Evolutionary conservation across 1,140 invertebrate species (phyloP), one percentile per base, ranked within the genome.

Genomic region (Rhagoletis pomonella): DNA sequence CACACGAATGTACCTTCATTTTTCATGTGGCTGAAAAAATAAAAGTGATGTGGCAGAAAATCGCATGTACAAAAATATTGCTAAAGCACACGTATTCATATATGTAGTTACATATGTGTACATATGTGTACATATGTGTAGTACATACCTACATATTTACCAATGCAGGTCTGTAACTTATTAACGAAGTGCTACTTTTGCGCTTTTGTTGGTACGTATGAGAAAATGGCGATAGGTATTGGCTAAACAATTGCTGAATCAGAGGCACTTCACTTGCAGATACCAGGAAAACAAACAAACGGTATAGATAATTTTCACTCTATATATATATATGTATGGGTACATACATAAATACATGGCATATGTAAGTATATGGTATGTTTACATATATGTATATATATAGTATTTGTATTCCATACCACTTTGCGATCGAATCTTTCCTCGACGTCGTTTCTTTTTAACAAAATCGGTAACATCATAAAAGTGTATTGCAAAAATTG

Each of bases 231-330:
- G 73, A 29, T 50, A 55, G 47, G n/a, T 29, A 19, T 81, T 81
- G 73, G 3, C 44, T 81, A 17, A 7, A 55, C 73, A 55, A 81
- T 55, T 81, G 73, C 73, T 81, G 73, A 81, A 44, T 81, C 73
- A 81, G 47, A 55, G 73, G 39, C 19, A 81, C 47, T 81, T 81
- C 47, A 81, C 73, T 42, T 81, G 47, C 73, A 81, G 73, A 81
- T 81, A 29, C 47, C 73, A 55, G 42, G 44, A 10, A 42, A 39
- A 67, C n/a, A 64, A 64, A 2, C 62, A n/a, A 29, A 64, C 5
- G 12, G 50, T 29, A 67, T 12, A 67, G n/a, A 64, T 19, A 64
- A 10, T 17, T 9, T 62, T 64, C 3, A 2, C 29, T 29, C 10
- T 7, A 67, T 42, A 67, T 67, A 12, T 12, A 12, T 10, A 67